A percentile compares a stretch with the other conserved stretches of the same genome.
Conservation (phyloP, 2,888 invertebrate species). For the Dichetophora obliterata region DNA sequence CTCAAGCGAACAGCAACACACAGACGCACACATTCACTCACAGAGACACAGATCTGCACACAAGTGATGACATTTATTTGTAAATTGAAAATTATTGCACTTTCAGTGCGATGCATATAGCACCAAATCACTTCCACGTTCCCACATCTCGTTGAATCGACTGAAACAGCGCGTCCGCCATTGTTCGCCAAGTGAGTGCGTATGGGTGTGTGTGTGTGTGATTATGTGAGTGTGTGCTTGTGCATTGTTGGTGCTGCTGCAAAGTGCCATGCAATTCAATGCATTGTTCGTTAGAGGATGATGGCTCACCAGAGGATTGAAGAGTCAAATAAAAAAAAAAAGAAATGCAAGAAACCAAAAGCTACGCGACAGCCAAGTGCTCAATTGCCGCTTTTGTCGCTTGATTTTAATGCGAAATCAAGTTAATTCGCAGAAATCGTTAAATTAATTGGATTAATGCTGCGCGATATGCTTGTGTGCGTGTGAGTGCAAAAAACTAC, state of each 20-base stretch:
- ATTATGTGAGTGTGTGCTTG: no score
- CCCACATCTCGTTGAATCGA: neutral
- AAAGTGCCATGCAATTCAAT: no score
- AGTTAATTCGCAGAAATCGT: conserved; percentile 9
- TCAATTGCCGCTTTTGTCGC: conserved; percentile 5
- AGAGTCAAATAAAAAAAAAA: no score
- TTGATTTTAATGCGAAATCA: conserved; percentile 16
- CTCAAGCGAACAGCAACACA: no score
- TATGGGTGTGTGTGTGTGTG: no score
- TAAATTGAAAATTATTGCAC: conserved; percentile 19
- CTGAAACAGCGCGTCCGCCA: neutral
- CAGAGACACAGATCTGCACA: neutral
- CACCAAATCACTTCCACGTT: neutral
- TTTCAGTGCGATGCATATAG: neutral
- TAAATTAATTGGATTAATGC: conserved; percentile 34
- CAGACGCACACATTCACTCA: no score
- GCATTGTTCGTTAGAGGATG: no score
- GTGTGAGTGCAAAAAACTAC: neutral
- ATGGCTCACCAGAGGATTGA: no score
- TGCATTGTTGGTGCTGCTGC: no score
- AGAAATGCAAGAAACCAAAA: no score
- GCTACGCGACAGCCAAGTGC: conserved; percentile 1
- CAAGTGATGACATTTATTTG: conserved; percentile 24
- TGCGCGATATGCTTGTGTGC: neutral
- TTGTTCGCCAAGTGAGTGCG: neutral